A percentile compares a stretch with the other conserved stretches of the same genome.
Evolutionary conservation across 2,113 vertebrate genomes (phyloP).

Genomic region (Ciconia stormi): DNA sequence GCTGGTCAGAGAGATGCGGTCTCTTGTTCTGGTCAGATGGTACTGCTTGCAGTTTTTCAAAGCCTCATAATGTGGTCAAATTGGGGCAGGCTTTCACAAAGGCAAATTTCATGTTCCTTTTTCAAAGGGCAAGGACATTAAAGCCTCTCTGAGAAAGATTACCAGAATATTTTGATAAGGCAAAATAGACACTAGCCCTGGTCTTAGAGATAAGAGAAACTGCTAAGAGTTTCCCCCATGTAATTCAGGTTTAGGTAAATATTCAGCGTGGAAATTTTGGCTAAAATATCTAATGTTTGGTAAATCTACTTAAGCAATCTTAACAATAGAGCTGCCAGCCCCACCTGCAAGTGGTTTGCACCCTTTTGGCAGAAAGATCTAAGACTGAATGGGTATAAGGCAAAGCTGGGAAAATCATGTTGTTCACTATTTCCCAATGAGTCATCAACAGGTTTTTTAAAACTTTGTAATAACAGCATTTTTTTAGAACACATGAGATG

Average conservation of each 20-base stretch:
- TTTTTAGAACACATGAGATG: not conserved
- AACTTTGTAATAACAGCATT: not conserved
- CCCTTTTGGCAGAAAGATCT: not conserved
- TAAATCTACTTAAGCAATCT: not conserved
- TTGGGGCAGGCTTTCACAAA: not conserved
- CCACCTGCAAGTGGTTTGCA: not conserved
- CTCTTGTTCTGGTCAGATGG: not conserved
- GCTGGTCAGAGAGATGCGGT: not conserved
- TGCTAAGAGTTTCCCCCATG: not conserved
- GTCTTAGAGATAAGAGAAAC: not conserved
- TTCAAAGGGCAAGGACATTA: not conserved
- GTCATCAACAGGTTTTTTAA: slow-evolving; percentile 21
- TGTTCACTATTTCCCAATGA: slow-evolving; percentile 1
- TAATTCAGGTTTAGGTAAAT: not conserved
- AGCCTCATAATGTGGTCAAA: not conserved
- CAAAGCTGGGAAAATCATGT: not conserved
- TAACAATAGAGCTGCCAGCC: not conserved
- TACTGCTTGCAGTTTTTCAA: not conserved
- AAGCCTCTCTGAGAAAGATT: not conserved
- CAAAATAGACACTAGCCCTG: not conserved
- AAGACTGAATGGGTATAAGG: not conserved
- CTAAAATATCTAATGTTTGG: not conserved
- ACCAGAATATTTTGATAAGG: not conserved
- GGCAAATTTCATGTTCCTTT: not conserved
- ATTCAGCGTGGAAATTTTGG: not conserved